Evolutionary conservation across 2,797 vertebrate species (phyloP).

Genomic region (Acropternis orthonyx): DNA sequence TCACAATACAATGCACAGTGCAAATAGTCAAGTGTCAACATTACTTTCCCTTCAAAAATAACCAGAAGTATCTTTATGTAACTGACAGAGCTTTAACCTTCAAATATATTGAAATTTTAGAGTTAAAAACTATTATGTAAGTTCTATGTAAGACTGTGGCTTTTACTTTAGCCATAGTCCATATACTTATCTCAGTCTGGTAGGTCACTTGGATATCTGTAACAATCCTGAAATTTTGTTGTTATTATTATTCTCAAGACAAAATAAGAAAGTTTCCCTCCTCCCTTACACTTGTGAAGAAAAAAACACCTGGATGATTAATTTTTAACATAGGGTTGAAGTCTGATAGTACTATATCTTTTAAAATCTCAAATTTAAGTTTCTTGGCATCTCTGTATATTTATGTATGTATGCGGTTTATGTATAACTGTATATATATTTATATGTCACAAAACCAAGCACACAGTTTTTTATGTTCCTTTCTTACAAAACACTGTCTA

Average conservation of each 20-base stretch:
- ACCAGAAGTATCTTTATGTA: not conserved
- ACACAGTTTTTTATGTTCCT: not conserved
- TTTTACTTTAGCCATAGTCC: not conserved
- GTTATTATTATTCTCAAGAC: not conserved
- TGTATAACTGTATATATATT: accelerated
- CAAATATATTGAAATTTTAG: not conserved
- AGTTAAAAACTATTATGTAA: not conserved
- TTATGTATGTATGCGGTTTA: not conserved
- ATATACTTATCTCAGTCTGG: not conserved
- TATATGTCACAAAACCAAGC: not conserved
- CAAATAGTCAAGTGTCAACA: not conserved
- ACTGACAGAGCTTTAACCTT: not conserved
- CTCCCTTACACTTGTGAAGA: not conserved
- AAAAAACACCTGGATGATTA: not conserved
- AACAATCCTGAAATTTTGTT: not conserved
- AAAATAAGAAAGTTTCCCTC: not conserved
- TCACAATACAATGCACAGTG: not conserved
- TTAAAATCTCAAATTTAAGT: not conserved
- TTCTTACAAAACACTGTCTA: not conserved
- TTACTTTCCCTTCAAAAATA: not conserved
- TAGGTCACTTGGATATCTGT: not conserved
- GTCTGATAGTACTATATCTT: not conserved
- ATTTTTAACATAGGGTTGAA: not conserved
- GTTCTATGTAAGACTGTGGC: not conserved
- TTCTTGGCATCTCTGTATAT: not conserved